Conservation (phyloP, 1,140 invertebrate species). For the Bombyx mori region DNA sequence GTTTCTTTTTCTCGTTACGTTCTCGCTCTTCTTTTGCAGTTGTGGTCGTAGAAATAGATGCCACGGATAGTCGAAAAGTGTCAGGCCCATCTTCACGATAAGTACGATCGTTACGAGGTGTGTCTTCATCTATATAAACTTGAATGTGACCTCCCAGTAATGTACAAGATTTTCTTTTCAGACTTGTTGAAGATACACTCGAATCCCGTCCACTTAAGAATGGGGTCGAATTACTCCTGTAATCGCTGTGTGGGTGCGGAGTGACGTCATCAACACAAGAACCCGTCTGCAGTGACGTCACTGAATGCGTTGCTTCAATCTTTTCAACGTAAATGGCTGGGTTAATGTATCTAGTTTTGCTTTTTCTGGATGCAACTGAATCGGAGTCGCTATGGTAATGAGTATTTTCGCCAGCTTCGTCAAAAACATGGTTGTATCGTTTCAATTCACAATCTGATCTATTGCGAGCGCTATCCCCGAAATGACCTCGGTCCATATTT, state of each 20-base stretch:
- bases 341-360: conserved; percentile 61
- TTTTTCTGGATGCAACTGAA: conserved; percentile 44
- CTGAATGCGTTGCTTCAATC: conserved; percentile 46
- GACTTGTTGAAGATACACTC: conserved; percentile 38
- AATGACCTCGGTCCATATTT: conserved; percentile 41
- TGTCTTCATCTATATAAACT: conserved; percentile 31
- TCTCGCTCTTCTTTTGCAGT: conserved; percentile 62
- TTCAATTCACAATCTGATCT: conserved; percentile 26
- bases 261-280: conserved; percentile 46
- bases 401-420: conserved; percentile 55
- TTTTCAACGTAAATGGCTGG: conserved; percentile 56
- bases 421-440: conserved; percentile 49
- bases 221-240: conserved; percentile 58
- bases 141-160: conserved; percentile 18
- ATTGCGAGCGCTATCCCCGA: conserved; percentile 54
- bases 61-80: conserved; percentile 58
- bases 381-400: conserved; percentile 59
- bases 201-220: conserved; percentile 50
- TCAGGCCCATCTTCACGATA: conserved; percentile 54
- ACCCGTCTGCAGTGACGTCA: conserved; percentile 46
- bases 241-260: conserved; percentile 52
- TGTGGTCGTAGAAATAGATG: conserved; percentile 53
- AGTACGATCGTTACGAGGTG: conserved; percentile 38
- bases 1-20: conserved; percentile 47
- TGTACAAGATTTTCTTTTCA: conserved; percentile 54